Percentiles rank a stretch among this genome's conserved stretches.
Evolutionary conservation across 2,113 vertebrate genomes (phyloP).

Genomic region (Phocoena sinus): DNA sequence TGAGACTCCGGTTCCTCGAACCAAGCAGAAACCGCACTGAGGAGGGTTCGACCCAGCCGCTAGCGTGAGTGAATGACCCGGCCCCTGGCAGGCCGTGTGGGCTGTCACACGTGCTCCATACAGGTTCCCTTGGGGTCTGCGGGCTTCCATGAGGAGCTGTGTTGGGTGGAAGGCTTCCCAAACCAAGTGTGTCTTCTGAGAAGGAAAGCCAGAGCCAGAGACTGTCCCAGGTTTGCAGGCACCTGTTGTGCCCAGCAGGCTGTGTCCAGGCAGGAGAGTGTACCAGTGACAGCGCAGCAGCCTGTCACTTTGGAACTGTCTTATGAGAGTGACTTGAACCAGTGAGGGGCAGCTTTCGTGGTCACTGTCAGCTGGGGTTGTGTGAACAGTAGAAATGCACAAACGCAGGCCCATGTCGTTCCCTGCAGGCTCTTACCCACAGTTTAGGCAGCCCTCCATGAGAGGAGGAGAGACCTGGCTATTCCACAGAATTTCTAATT

Average conservation of each 20-base stretch:
- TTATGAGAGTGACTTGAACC: neutral
- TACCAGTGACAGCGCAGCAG: neutral
- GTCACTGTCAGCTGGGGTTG: neutral
- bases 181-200: neutral
- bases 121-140: neutral
- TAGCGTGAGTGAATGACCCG: neutral
- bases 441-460: rapidly evolving
- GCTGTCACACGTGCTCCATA: neutral
- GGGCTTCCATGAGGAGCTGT: neutral
- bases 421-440: rapidly evolving
- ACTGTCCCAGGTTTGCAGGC: neutral
- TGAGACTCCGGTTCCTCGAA: neutral
- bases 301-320: neutral
- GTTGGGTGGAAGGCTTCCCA: neutral
- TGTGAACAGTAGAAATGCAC: neutral
- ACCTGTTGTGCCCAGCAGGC: neutral
- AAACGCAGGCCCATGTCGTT: rapidly evolving
- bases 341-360: neutral
- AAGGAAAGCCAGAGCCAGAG: neutral
- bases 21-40: neutral
- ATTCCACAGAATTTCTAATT: neutral
- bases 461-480: neutral
- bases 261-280: neutral
- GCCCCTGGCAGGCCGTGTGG: neutral
- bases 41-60: neutral